Percentiles rank a stretch among this genome's conserved stretches.
phyloP scores from a whole-genome alignment of 1,140 invertebrate genomes.

The Lepidurus couesii region DNA sequence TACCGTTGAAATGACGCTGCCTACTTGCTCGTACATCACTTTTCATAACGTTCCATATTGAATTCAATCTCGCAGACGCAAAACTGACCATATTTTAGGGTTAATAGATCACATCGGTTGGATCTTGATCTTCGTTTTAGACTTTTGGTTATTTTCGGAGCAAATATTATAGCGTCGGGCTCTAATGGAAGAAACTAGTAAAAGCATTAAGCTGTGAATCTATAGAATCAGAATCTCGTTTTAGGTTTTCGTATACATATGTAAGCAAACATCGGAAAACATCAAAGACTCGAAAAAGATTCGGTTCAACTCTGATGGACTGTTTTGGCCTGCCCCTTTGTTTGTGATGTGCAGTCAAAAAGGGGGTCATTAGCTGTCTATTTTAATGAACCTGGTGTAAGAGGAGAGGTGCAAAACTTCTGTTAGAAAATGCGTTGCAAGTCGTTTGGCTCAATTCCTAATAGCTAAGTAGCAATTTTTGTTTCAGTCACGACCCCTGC shows the following conservation, averaged over 20 bases:
- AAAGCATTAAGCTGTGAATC: background rate
- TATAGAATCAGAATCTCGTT: background rate
- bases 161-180: too few relatives aligned
- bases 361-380: background rate
- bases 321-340: background rate
- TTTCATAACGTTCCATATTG: too few relatives aligned
- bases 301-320: background rate
- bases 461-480: background rate
- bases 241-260: background rate
- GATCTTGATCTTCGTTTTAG: too few relatives aligned
- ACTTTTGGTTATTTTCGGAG: too few relatives aligned
- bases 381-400: background rate
- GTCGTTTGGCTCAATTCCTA: background rate
- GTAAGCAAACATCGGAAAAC: constrained; percentile 13
- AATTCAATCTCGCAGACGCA: too few relatives aligned
- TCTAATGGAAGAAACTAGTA: too few relatives aligned
- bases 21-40: too few relatives aligned
- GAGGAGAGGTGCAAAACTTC: background rate
- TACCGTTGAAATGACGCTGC: too few relatives aligned
- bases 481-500: background rate
- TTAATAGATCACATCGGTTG: too few relatives aligned
- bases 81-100: too few relatives aligned
- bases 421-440: background rate
- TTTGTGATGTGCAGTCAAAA: background rate
- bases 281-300: background rate